A percentile compares a stretch with the other conserved stretches of the same genome.
These are phyloP conservation scores for Pangasius sanitwongsei DNA, from an alignment of 2,797 vertebrate species.

Conservation along the genomic window DNA sequence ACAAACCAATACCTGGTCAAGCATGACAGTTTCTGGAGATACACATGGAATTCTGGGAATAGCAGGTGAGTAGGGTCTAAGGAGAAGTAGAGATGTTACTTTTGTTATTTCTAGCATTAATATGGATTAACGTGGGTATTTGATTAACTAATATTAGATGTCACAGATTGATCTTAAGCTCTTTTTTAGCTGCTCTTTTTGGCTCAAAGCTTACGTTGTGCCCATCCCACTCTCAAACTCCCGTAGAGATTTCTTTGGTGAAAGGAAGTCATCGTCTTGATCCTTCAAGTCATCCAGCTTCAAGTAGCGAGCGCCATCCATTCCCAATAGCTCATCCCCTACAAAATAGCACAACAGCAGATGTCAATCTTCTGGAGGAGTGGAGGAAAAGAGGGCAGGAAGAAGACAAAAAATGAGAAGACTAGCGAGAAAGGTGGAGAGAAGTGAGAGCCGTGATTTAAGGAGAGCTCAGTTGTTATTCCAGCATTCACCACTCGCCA, in stretches of 20 bases:
- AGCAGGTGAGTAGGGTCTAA: constrained; percentile 88
- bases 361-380: neutral
- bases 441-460: constrained; percentile 19
- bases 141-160: neutral
- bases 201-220: constrained; percentile 79
- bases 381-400: constrained; percentile 11
- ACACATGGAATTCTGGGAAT: constrained; percentile 89
- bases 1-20: constrained; percentile 75
- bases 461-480: constrained; percentile 14
- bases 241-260: constrained; percentile 82
- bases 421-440: constrained; percentile 2
- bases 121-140: neutral
- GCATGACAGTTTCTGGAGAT: constrained; percentile 89
- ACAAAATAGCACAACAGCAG: constrained; percentile 40
- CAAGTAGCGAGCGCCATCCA: constrained; percentile 81
- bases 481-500: constrained; percentile 46
- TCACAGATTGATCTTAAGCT: neutral
- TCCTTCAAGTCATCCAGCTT: constrained; percentile 86
- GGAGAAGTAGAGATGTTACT: constrained; percentile 33
- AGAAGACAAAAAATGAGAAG: constrained; percentile 24
- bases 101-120: neutral
- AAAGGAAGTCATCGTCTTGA: constrained; percentile 86
- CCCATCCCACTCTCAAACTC: constrained; percentile 89
- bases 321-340: constrained; percentile 87
- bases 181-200: neutral